phyloP scores from a whole-genome alignment of 2,888 invertebrate genomes.

The Lycocerus yunnanus region DNA sequence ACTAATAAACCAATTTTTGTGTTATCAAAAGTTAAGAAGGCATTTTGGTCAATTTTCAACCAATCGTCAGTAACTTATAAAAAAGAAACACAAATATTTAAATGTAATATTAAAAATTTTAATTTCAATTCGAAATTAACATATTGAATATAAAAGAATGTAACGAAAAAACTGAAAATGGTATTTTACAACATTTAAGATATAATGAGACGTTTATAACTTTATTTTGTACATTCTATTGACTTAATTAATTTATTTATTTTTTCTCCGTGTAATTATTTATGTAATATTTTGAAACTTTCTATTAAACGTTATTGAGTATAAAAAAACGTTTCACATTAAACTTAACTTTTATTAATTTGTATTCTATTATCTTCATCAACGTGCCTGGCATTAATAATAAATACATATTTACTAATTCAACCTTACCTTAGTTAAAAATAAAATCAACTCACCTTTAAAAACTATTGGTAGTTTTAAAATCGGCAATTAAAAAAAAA shows the following conservation, averaged over 20 bases:
- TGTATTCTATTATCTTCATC: neutral
- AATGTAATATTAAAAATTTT: neutral
- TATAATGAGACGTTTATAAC: neutral
- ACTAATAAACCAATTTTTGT: slow-evolving; percentile 16
- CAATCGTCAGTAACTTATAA: neutral
- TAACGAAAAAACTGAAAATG: neutral
- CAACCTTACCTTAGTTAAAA: neutral
- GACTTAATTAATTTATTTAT: neutral
- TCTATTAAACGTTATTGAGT: neutral
- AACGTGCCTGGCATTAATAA: neutral
- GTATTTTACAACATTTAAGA: neutral
- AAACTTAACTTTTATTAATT: neutral
- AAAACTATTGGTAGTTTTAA: neutral
- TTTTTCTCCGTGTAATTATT: neutral
- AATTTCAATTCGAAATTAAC: neutral
- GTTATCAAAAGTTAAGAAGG: neutral
- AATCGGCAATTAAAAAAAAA: neutral
- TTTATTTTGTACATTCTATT: neutral
- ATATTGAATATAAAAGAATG: neutral
- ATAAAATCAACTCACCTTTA: neutral
- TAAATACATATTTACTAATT: neutral
- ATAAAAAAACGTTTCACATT: neutral
- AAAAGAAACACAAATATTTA: neutral
- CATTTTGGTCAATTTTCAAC: neutral
- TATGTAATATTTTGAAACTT: neutral